phyloP scores from a whole-genome alignment of 2,797 vertebrate genomes.

The Taenioides sp. region DNA sequence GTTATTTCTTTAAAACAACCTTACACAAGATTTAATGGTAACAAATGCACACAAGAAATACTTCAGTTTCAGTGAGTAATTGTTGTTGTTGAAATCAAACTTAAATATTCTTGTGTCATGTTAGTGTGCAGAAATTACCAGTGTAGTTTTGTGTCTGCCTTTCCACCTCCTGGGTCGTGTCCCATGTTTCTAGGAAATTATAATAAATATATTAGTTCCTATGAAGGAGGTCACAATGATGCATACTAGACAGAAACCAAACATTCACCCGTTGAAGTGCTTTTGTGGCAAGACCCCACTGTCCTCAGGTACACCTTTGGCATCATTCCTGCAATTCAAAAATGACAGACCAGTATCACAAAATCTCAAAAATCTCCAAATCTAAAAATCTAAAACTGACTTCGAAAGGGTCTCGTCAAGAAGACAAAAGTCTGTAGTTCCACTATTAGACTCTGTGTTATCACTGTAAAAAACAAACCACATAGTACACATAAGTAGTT shows the following conservation, averaged over 20 bases:
- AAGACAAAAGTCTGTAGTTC: background rate
- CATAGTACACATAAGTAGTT: conserved; percentile 20
- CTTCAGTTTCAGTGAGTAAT: no score
- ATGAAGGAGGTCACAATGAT: background rate
- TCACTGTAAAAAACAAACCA: conserved; percentile 25
- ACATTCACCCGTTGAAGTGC: conserved; percentile 24
- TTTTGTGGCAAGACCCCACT: background rate
- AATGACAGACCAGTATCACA: background rate
- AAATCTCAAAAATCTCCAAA: background rate
- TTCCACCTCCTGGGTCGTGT: conserved; percentile 43
- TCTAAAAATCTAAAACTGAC: conserved; percentile 1
- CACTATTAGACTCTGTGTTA: conserved; percentile 9
- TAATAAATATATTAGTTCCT: no score
- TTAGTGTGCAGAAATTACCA: conserved; percentile 19
- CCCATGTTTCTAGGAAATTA: conserved; percentile 18
- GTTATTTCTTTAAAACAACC: no score
- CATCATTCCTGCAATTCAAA: conserved; percentile 38
- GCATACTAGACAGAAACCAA: background rate
- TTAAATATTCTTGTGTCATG: no score
- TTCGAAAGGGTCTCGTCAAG: background rate
- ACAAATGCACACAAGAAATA: no score
- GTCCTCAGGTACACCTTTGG: background rate
- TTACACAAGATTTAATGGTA: no score
- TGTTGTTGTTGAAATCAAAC: no score
- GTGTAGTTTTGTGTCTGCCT: background rate